Evolutionary conservation across 2,888 invertebrate genomes (phyloP).

Genomic region (Lasiommata megera): DNA sequence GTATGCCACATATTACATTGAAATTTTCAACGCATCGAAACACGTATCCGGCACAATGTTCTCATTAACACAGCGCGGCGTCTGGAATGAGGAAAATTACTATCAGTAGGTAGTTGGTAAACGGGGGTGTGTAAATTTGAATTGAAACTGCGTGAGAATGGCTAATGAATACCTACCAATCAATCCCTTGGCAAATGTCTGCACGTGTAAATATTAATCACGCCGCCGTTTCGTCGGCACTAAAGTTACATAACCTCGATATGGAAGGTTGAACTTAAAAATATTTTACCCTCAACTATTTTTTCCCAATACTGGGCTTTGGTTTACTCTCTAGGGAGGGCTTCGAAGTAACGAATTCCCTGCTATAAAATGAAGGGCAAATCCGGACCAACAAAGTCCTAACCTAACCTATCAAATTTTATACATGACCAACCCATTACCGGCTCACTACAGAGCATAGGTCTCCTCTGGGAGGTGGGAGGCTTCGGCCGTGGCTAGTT

Average conservation of each 20-base stretch:
- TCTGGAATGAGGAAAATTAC: neutral
- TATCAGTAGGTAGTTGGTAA: neutral
- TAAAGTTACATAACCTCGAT: too few species aligned
- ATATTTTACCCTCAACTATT: neutral
- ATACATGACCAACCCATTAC: too few species aligned
- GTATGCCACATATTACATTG: neutral
- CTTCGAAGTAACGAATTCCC: too few species aligned
- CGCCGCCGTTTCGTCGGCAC: neutral
- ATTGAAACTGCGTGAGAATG: slow-evolving; percentile 23
- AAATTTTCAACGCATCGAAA: neutral
- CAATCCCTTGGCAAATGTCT: slow-evolving; percentile 19
- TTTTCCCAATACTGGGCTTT: too few species aligned
- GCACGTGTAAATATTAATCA: slow-evolving; percentile 27
- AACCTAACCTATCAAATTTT: too few species aligned
- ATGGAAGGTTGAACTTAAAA: neutral
- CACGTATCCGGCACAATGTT: neutral
- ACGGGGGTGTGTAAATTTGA: slow-evolving; percentile 16
- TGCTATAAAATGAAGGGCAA: too few species aligned
- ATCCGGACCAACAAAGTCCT: too few species aligned
- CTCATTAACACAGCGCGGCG: neutral
- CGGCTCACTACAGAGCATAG: too few species aligned
- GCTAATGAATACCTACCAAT: slow-evolving; percentile 26
- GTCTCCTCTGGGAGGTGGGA: too few species aligned
- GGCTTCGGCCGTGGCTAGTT: too few species aligned
- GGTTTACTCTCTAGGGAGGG: too few species aligned